These are phyloP conservation scores for Elysia crispata DNA, from an alignment of 2,888 invertebrate genomes.

Conservation along the genomic window DNA sequence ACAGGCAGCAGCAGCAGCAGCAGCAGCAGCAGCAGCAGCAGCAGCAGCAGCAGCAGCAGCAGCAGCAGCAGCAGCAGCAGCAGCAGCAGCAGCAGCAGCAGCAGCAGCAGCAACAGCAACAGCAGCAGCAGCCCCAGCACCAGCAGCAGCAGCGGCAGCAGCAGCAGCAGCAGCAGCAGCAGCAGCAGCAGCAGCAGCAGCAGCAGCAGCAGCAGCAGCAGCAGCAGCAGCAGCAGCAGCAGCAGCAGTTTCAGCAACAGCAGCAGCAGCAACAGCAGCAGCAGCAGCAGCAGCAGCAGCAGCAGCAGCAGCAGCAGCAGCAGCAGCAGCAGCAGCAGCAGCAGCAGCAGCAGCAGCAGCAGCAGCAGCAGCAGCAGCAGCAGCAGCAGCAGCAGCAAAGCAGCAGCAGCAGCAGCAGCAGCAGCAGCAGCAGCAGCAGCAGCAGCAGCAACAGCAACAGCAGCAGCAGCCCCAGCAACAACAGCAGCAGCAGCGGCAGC, in stretches of 20 bases:
- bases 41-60: constrained; percentile 24
- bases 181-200: constrained; percentile 19
- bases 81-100: constrained; percentile 22
- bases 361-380: constrained; percentile 1
- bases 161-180: constrained; percentile 20
- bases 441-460: too few relatives aligned
- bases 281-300: constrained; percentile 22
- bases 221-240: constrained; percentile 20
- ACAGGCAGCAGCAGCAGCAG: too few relatives aligned
- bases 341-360: constrained; percentile 13
- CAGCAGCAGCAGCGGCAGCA: constrained; percentile 24
- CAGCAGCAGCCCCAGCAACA: too few relatives aligned
- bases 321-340: constrained; percentile 22
- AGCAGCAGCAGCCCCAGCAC: too few relatives aligned
- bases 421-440: constrained; percentile 24
- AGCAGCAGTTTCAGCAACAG: too few relatives aligned
- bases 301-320: constrained; percentile 19
- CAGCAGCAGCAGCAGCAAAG: too few relatives aligned
- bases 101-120: constrained; percentile 2
- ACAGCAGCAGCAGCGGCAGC: background rate
- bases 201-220: constrained; percentile 26
- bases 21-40: constrained; percentile 15
- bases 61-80: constrained; percentile 19
- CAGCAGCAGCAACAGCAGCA: constrained; percentile 20
- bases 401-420: constrained; percentile 9